Evolutionary conservation across 2,797 vertebrate genomes (phyloP), one percentile per base, ranked within the genome.

Genomic region (Loriculus beryllinus): DNA sequence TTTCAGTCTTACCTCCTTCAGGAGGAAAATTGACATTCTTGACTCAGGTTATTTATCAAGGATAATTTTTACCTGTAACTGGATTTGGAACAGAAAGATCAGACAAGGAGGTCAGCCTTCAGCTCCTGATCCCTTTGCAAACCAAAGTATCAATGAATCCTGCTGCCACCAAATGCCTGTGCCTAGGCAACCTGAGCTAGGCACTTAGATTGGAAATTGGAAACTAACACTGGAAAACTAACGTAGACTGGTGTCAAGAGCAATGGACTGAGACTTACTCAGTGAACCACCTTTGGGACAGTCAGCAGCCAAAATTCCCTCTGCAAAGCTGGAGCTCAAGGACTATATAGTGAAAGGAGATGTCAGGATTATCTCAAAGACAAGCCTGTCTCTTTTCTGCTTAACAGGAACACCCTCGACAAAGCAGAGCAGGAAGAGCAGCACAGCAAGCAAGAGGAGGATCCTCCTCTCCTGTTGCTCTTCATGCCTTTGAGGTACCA

Each of bases 11-110:
- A 29, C 14, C n/a, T 75, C 13, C 43, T 80, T 60, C 54, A 79
- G 86, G 72, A 69, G 47, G 59, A 85, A 90, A 93, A 91, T 0
- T 43, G 23, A 64, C 29, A 22, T 70, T 89, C 89, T 62, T 37
- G 0, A 68, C 33, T 68, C 48, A 4, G 5, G 37, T 71, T 81
- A 62, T 74, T 89, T 75, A 48, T 62, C 31, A 78, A 52, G 49
- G 52, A 69, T n/a, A 18, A 40, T 29, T 89, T 94, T 85, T 62
- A 67, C 21, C 35, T 63, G 17, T 43, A 68, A 74, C 19, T 56
- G 48, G 47, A 63, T 62, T 77, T 77, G 51, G 40, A 82, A 60
- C 20, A 60, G 52, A 77, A 86, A 48, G 31, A 67, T 31, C 40
- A 77, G 35, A 65, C 22, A 77, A 60, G 21, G 47, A 52, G 12